Conservation (phyloP, 2,113 vertebrate genomes). For the Chroicocephalus ridibundus region DNA sequence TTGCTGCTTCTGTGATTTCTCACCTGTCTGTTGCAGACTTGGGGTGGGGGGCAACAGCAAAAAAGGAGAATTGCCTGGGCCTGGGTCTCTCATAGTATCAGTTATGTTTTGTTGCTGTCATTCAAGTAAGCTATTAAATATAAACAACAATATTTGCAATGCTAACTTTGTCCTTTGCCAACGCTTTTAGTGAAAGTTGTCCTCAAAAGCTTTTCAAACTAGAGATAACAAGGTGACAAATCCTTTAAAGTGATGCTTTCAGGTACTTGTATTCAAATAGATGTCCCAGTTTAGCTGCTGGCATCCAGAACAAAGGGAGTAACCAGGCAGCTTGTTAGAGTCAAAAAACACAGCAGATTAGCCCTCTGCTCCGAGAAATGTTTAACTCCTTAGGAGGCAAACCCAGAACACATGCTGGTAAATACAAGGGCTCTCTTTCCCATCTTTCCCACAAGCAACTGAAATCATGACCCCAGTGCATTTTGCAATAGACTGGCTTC, state of each 20-base stretch:
- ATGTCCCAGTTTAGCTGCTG: conserved; percentile 12
- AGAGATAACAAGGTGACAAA: conserved; percentile 34
- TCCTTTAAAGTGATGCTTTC: conserved; percentile 10
- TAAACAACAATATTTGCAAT: background rate
- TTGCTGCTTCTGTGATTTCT: background rate
- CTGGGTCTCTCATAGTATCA: background rate
- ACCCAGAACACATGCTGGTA: background rate
- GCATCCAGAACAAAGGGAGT: conserved; percentile 17
- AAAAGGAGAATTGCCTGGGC: background rate
- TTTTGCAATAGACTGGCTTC: background rate
- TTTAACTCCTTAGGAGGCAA: background rate
- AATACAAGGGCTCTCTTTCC: background rate
- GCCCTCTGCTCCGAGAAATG: background rate
- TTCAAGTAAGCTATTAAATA: background rate
- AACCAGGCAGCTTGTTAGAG: background rate
- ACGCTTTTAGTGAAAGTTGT: background rate
- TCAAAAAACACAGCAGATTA: background rate
- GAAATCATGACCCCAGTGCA: background rate
- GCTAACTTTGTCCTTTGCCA: background rate
- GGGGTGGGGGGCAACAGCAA: background rate
- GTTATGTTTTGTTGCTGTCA: background rate
- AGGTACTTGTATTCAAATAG: background rate
- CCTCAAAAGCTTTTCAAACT: background rate
- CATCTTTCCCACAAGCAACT: background rate
- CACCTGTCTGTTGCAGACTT: background rate